Conservation (phyloP, 2,888 invertebrate genomes). For the Dryobota labecula region DNA sequence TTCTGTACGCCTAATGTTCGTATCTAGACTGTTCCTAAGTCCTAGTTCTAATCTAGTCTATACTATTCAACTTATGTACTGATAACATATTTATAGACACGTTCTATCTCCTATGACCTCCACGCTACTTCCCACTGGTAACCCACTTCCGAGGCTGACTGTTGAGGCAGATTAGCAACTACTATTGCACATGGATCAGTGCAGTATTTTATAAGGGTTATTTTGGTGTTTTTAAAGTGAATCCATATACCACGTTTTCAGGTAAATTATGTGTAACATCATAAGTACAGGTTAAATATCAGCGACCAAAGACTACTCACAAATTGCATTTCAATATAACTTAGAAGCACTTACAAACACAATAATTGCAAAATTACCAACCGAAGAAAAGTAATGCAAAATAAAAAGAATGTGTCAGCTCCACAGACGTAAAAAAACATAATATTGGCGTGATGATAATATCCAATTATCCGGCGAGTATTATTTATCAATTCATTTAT, state of each 20-base stretch:
- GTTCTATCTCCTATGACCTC: conserved; percentile 33
- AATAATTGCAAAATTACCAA: neutral
- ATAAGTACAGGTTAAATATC: neutral
- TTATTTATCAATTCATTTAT: conserved; percentile 64
- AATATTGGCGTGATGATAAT: conserved; percentile 47
- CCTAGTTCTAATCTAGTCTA: conserved; percentile 12
- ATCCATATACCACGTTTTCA: neutral
- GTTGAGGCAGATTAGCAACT: conserved; percentile 36
- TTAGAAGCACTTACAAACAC: neutral
- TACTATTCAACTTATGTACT: conserved; percentile 21
- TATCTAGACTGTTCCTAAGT: neutral
- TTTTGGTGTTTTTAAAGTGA: neutral
- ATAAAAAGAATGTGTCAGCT: conserved; percentile 31
- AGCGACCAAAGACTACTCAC: neutral
- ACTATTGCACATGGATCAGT: conserved; percentile 12
- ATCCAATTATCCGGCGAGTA: conserved; percentile 42
- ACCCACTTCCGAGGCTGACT: conserved; percentile 44
- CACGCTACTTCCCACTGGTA: conserved; percentile 41
- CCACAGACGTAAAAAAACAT: conserved; percentile 49
- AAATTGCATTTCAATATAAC: neutral
- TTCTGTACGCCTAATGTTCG: neutral
- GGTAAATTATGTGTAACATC: neutral
- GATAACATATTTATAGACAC: conserved; percentile 34
- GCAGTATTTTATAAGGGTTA: neutral
- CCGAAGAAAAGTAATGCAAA: neutral